Evolutionary conservation across 2,888 invertebrate species (phyloP).

Genomic region (Margaritifera margaritifera): DNA sequence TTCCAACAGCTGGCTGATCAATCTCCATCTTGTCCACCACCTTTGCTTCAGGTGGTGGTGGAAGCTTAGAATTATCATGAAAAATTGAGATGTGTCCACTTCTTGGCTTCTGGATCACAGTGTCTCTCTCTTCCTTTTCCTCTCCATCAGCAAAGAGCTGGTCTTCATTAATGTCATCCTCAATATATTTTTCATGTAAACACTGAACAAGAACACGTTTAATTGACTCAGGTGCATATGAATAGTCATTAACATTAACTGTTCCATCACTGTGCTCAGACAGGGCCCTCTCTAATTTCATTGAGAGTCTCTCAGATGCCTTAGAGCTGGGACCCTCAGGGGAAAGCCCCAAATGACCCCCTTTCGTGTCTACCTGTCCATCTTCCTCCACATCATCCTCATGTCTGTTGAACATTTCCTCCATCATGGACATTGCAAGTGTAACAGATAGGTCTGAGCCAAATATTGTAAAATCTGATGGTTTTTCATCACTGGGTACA

Average conservation of each 20-base stretch:
- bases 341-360: conserved; percentile 20
- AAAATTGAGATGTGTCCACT: too few relatives aligned
- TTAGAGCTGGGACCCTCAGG: conserved; percentile 17
- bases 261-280: conserved; percentile 47
- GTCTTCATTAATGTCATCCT: conserved; percentile 35
- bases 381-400: conserved; percentile 8
- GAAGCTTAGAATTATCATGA: background rate
- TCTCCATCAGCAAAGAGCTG: conserved; percentile 32
- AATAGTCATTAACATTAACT: conserved; percentile 42
- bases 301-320: conserved; percentile 31
- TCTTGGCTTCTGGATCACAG: background rate
- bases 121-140: conserved; percentile 4
- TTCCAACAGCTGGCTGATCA: conserved; percentile 13
- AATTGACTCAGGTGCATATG: conserved; percentile 33
- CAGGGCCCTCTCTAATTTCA: conserved; percentile 35
- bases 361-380: conserved; percentile 5
- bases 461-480: conserved; percentile 41
- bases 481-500: conserved; percentile 28
- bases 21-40: conserved; percentile 9
- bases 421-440: conserved; percentile 61
- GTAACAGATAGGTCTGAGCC: conserved; percentile 60
- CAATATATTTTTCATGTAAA: conserved; percentile 33
- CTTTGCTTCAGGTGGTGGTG: conserved; percentile 7
- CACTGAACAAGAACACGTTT: conserved; percentile 49
- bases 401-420: conserved; percentile 37